phyloP scores from a whole-genome alignment of 2,113 vertebrate genomes.

The Malurus melanocephalus region DNA sequence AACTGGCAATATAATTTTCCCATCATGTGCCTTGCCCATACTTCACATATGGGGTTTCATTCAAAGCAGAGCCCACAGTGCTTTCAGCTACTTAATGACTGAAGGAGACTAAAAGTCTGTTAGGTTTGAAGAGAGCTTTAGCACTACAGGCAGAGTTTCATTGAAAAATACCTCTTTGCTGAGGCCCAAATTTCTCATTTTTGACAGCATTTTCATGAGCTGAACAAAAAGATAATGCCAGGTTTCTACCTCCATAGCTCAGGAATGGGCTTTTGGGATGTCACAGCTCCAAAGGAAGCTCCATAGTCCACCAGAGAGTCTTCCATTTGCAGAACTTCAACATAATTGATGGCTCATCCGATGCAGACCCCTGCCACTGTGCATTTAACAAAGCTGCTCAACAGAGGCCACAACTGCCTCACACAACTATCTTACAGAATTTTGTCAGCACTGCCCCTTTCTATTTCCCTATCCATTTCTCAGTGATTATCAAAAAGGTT shows the following conservation, averaged over 20 bases:
- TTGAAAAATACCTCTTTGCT: neutral
- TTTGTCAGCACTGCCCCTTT: neutral
- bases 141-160: neutral
- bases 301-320: neutral
- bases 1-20: neutral
- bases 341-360: neutral
- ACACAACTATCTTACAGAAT: neutral
- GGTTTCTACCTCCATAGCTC: neutral
- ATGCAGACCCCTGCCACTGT: neutral
- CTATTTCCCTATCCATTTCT: neutral
- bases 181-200: neutral
- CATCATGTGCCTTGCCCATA: accelerated
- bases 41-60: neutral
- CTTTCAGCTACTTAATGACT: neutral
- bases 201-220: neutral
- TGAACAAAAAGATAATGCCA: neutral
- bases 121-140: neutral
- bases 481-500: neutral
- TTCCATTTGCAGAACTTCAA: neutral
- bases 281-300: neutral
- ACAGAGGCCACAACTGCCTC: neutral
- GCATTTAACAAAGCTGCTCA: neutral
- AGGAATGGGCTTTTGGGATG: neutral
- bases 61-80: neutral
- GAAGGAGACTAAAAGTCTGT: neutral